Percentiles rank a stretch among this genome's conserved stretches.
Conservation (phyloP, 2,797 vertebrate species). For the Basileuterus tristriatus region DNA sequence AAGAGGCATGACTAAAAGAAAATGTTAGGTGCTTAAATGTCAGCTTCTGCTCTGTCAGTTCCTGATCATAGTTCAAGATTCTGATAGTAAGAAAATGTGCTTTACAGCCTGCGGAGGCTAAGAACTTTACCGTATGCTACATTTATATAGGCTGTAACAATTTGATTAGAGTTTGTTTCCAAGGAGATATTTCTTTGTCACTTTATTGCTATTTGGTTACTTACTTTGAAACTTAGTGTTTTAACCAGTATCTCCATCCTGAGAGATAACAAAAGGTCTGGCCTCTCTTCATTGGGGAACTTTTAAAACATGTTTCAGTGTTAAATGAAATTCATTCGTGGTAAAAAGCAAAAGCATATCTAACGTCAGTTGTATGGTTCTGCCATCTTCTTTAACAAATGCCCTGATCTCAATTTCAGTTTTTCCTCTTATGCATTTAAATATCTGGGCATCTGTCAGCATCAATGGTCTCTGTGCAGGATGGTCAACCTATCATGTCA, state of each 20-base stretch:
- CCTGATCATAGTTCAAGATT: constrained; percentile 9
- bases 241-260: neutral
- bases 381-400: neutral
- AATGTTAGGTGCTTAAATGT: constrained; percentile 8
- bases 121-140: neutral
- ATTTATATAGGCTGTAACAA: neutral
- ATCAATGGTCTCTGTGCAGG: neutral
- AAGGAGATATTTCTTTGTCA: neutral
- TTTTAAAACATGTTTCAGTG: neutral
- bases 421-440: neutral
- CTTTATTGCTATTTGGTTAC: neutral
- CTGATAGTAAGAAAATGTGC: neutral
- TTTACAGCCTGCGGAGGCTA: neutral
- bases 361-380: neutral
- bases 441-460: neutral
- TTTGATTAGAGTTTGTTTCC: constrained; percentile 1
- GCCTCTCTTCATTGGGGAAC: neutral
- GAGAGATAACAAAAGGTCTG: neutral
- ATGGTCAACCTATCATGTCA: neutral
- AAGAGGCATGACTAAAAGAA: neutral
- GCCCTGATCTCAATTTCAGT: neutral
- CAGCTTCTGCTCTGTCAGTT: neutral
- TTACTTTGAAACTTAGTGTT: neutral
- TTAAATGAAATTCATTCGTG: neutral
- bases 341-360: neutral